Evolutionary conservation across 2,113 vertebrate species (phyloP).

Genomic region (Acrocephalus kingi): DNA sequence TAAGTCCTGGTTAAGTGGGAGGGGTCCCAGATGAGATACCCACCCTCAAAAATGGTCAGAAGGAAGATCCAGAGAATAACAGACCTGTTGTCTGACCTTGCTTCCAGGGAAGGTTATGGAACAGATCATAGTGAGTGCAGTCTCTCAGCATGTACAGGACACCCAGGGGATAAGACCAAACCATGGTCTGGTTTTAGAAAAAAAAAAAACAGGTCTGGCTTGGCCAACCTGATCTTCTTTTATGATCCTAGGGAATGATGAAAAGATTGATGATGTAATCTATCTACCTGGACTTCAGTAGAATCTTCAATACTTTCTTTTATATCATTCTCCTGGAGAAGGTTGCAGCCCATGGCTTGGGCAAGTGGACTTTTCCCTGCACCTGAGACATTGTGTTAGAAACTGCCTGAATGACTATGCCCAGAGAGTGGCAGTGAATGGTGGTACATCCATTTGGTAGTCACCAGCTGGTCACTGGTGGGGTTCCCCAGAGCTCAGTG

Average conservation of each 20-base stretch:
- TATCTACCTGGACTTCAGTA: not conserved
- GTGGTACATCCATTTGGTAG: not conserved
- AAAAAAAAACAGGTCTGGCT: not conserved
- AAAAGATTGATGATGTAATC: not conserved
- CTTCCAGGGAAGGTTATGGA: not conserved
- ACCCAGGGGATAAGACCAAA: not conserved
- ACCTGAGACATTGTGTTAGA: not conserved
- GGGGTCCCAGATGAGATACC: not conserved
- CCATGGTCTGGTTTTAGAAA: not conserved
- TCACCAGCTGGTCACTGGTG: too few species aligned
- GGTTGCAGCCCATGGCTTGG: not conserved
- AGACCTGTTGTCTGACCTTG: not conserved
- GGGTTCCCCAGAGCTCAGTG: not conserved
- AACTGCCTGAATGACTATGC: not conserved
- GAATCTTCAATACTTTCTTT: not conserved
- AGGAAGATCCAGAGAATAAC: not conserved
- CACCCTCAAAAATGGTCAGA: not conserved
- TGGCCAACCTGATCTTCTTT: not conserved
- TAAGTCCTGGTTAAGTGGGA: accelerated
- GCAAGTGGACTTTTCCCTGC: not conserved
- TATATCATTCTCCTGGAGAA: not conserved
- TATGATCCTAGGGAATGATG: not conserved
- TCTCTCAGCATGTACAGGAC: accelerated
- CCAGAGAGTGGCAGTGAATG: not conserved
- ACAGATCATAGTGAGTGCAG: not conserved